Conservation (phyloP, 1,140 invertebrate species). For the Anoplolepis gracilipes region DNA sequence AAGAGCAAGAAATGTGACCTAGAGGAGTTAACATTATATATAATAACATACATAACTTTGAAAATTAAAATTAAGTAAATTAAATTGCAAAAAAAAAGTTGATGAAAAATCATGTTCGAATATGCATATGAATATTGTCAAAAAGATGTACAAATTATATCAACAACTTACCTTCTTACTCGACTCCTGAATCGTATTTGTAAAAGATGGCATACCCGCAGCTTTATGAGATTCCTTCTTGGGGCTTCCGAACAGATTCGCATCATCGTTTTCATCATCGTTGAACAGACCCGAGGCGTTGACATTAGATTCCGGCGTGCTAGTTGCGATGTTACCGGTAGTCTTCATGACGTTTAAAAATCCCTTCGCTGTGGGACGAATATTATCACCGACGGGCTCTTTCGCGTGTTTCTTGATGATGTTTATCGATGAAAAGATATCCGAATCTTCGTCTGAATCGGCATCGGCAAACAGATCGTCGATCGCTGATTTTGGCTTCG, state of each 20-base stretch:
- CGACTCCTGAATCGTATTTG: neutral
- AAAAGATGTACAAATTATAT: neutral
- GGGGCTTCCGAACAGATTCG: conserved; percentile 73
- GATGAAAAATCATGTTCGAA: neutral
- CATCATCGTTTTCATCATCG: conserved; percentile 76
- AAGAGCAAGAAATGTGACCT: no score
- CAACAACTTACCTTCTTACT: conserved; percentile 66
- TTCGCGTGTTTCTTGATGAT: conserved; percentile 72
- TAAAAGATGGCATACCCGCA: conserved; percentile 31
- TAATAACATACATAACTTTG: neutral
- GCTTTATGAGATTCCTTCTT: conserved; percentile 63
- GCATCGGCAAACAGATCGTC: conserved; percentile 83
- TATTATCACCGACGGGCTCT: conserved; percentile 34
- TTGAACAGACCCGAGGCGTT: conserved; percentile 74
- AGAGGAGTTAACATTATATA: neutral
- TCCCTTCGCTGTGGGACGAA: conserved; percentile 40
- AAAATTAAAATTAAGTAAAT: conserved; percentile 1
- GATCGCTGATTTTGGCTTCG: conserved; percentile 82
- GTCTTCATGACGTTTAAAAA: conserved; percentile 43
- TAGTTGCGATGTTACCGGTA: conserved; percentile 68
- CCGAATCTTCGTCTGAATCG: conserved; percentile 84
- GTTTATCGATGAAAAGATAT: conserved; percentile 80
- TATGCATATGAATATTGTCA: neutral
- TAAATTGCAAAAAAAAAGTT: conserved; percentile 8
- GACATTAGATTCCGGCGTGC: conserved; percentile 74